phyloP scores from a whole-genome alignment of 2,113 vertebrate species.

The Dasyornis broadbenti region DNA sequence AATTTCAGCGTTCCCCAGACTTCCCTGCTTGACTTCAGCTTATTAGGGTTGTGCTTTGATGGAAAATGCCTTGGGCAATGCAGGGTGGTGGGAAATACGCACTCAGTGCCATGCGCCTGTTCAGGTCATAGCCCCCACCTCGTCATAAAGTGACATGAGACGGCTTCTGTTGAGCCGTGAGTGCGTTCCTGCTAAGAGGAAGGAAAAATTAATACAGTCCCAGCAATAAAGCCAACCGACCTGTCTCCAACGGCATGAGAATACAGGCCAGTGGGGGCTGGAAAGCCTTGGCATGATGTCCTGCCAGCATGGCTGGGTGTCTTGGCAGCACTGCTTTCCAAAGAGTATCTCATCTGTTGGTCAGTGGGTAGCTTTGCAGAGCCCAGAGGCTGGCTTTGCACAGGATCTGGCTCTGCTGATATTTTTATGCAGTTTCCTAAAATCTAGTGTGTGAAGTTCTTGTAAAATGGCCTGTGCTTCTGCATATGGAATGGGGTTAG shows the following conservation, averaged over 20 bases:
- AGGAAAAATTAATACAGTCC: background rate
- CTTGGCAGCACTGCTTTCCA: fast-evolving
- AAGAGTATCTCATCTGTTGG: background rate
- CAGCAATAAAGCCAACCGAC: background rate
- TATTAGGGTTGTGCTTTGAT: fast-evolving
- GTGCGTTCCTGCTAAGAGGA: background rate
- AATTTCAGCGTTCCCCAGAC: background rate
- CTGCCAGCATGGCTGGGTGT: background rate
- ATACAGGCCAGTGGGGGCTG: background rate
- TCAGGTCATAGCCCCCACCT: background rate
- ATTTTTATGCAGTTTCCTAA: background rate
- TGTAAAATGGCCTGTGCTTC: background rate
- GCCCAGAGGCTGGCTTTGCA: background rate
- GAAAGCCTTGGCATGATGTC: background rate
- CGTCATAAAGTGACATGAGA: background rate
- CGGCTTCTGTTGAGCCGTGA: background rate
- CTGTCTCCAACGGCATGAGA: background rate
- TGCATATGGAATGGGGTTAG: background rate
- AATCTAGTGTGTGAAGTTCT: background rate
- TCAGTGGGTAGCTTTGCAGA: background rate
- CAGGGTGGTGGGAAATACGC: fast-evolving
- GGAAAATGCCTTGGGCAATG: background rate
- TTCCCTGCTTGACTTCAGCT: background rate
- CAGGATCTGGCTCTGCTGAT: background rate
- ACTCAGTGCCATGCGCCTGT: background rate